Percentiles rank a stretch among this genome's conserved stretches.
phyloP scores from a whole-genome alignment of 2,888 invertebrate species.

The Cartodere bifasciata region DNA sequence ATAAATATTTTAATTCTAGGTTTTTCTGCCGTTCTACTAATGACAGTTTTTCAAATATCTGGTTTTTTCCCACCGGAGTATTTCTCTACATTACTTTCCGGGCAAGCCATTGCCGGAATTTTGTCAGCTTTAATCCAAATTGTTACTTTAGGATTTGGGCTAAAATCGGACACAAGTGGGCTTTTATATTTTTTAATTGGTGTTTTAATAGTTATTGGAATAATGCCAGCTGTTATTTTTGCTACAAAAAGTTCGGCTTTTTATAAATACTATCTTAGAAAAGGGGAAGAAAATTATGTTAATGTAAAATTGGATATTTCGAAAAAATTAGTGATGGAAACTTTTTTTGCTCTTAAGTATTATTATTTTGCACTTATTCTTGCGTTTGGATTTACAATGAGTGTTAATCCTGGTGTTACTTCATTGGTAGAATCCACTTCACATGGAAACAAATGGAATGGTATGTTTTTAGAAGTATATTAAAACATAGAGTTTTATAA shows the following conservation, averaged over 20 bases:
- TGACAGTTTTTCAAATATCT: constrained; percentile 21
- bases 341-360: constrained; percentile 10
- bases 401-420: constrained; percentile 15
- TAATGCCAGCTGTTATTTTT: constrained; percentile 4
- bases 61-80: constrained; percentile 21
- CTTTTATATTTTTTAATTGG: constrained; percentile 14
- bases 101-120: constrained; percentile 21
- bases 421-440: constrained; percentile 12
- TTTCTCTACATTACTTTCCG: constrained; percentile 17
- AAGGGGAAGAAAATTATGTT: constrained; percentile 6
- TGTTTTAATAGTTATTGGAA: constrained; percentile 11
- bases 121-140: constrained; percentile 18
- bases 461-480: constrained; percentile 8
- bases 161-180: constrained; percentile 9
- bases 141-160: constrained; percentile 11
- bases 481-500: not conserved
- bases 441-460: constrained; percentile 13
- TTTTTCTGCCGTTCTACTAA: constrained; percentile 17
- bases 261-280: constrained; percentile 5
- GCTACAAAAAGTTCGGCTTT: constrained; percentile 5
- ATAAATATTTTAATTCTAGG: constrained; percentile 15
- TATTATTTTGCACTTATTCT: constrained; percentile 17
- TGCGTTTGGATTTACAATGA: constrained; percentile 15
- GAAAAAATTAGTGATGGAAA: constrained; percentile 4
- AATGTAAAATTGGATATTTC: constrained; percentile 5